Conservation (phyloP, 2,113 vertebrate species). For the Syngnathus scovelli region DNA sequence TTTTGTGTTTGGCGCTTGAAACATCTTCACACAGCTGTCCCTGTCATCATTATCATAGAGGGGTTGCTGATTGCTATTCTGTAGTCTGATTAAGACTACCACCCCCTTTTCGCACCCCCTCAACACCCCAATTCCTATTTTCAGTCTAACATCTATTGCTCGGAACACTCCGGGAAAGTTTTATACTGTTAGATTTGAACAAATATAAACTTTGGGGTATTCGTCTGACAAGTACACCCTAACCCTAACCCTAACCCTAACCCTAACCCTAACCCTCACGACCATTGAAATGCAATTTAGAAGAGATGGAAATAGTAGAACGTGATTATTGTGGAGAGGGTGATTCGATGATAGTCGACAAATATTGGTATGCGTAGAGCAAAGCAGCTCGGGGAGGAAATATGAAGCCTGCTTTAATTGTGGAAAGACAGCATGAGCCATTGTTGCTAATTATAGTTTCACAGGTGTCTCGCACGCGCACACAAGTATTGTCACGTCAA, state of each 20-base stretch:
- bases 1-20: not conserved
- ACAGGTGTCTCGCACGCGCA: not conserved
- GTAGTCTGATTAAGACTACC: not conserved
- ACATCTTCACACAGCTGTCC: slow-evolving; percentile 6
- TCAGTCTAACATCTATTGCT: not conserved
- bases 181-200: not conserved
- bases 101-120: not conserved
- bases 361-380: slow-evolving; percentile 8
- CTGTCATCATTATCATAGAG: not conserved
- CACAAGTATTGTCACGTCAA: not conserved
- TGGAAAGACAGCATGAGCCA: slow-evolving; percentile 42
- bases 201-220: not conserved
- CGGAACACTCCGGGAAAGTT: not conserved
- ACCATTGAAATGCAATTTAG: slow-evolving; percentile 45
- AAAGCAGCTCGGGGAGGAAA: slow-evolving; percentile 30
- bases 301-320: slow-evolving; percentile 17
- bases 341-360: slow-evolving; percentile 12
- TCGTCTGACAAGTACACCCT: not conserved
- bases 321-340: slow-evolving; percentile 42
- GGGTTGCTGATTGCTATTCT: not conserved
- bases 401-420: slow-evolving; percentile 54
- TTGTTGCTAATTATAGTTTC: slow-evolving; percentile 38
- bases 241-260: no score
- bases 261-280: no score
- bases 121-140: not conserved